Evolutionary conservation across 2,888 invertebrate genomes (phyloP).

Genomic region (Hofmannophila pseudospretella): DNA sequence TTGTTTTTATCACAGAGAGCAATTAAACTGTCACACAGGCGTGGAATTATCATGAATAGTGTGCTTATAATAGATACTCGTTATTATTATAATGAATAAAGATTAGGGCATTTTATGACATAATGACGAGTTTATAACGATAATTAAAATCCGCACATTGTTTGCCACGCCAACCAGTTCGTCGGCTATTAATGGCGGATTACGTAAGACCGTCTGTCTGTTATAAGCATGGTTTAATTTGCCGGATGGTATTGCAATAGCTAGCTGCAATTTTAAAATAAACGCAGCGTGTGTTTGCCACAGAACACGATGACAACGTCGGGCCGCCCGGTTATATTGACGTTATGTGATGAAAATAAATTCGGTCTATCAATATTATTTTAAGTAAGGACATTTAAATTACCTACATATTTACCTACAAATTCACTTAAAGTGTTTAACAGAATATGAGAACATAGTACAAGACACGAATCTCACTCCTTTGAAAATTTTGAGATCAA

Average conservation of each 20-base stretch:
- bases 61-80: background rate
- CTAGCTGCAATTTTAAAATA: slow-evolving; percentile 21
- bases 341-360: too few species aligned
- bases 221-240: slow-evolving; percentile 14
- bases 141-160: slow-evolving; percentile 17
- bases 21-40: background rate
- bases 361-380: too few species aligned
- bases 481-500: too few species aligned
- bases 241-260: slow-evolving; percentile 19
- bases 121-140: slow-evolving; percentile 17
- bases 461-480: too few species aligned
- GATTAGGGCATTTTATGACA: slow-evolving; percentile 14
- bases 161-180: slow-evolving; percentile 9
- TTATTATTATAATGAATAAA: slow-evolving; percentile 14
- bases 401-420: too few species aligned
- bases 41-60: slow-evolving; percentile 1
- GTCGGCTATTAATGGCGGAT: slow-evolving; percentile 18
- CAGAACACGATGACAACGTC: slow-evolving; percentile 2
- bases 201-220: slow-evolving; percentile 17
- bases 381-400: too few species aligned
- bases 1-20: slow-evolving; percentile 1
- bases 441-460: too few species aligned
- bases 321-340: too few species aligned
- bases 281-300: slow-evolving; percentile 14
- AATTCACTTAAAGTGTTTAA: too few species aligned